A percentile compares a stretch with the other conserved stretches of the same genome.
Evolutionary conservation across 2,888 invertebrate species (phyloP).

Genomic region (Invenusta paracnida): DNA sequence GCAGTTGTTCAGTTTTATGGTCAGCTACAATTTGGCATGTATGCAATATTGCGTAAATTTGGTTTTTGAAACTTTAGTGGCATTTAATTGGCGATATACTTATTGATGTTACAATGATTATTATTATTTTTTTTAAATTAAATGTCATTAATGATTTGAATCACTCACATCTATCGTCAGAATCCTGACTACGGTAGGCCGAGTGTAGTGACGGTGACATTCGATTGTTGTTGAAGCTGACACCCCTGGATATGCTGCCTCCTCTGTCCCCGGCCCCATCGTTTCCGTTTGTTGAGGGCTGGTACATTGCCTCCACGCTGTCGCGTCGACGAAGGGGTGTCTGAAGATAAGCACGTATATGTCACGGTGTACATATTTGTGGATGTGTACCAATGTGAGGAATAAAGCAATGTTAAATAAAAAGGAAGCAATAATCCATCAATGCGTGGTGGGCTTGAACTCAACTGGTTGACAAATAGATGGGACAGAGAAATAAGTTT

Average conservation of each 20-base stretch:
- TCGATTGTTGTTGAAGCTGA: not conserved
- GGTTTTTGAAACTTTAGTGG: too few relatives aligned
- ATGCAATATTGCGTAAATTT: too few relatives aligned
- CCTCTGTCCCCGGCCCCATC: too few relatives aligned
- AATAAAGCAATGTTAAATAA: not conserved
- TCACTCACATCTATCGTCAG: not conserved
- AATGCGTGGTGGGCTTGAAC: not conserved
- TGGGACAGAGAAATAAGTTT: not conserved
- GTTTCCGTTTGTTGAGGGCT: not conserved
- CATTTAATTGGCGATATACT: too few relatives aligned
- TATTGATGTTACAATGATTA: too few relatives aligned
- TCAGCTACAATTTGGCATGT: too few relatives aligned
- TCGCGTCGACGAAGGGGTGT: not conserved
- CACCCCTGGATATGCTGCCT: not conserved
- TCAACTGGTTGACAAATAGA: not conserved
- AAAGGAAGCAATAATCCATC: not conserved
- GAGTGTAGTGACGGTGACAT: not conserved
- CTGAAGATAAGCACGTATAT: not conserved
- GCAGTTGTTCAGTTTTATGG: too few relatives aligned
- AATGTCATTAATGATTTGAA: too few relatives aligned
- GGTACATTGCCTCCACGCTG: not conserved
- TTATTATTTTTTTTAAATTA: too few relatives aligned
- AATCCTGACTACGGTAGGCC: not conserved
- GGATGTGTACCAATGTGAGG: not conserved
- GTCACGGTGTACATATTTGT: not conserved